Evolutionary conservation across 2,113 vertebrate species (phyloP).

Genomic region (Rhabdornis inornatus): DNA sequence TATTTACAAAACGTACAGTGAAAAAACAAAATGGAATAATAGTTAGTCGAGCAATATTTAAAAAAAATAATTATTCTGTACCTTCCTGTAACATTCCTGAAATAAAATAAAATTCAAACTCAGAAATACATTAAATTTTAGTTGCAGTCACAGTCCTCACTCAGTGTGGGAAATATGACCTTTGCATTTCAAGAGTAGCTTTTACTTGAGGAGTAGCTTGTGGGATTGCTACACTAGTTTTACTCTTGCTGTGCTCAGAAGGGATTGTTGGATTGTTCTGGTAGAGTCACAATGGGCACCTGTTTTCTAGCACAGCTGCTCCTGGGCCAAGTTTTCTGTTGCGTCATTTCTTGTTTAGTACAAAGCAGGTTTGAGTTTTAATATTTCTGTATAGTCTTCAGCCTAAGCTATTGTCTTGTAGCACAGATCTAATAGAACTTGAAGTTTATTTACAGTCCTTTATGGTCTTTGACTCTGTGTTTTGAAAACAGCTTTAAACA

Average conservation of each 20-base stretch:
- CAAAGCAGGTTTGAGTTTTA: neutral
- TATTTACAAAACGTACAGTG: neutral
- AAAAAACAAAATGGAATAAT: neutral
- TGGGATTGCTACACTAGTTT: neutral
- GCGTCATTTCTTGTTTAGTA: neutral
- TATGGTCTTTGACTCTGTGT: neutral
- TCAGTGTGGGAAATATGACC: neutral
- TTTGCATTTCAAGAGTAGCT: neutral
- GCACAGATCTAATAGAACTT: neutral
- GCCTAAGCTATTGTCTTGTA: neutral
- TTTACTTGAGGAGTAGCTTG: neutral
- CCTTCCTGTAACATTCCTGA: neutral
- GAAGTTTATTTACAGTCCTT: neutral
- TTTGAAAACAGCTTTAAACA: conserved; percentile 14
- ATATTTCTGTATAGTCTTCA: neutral
- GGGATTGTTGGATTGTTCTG: neutral
- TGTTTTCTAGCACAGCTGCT: neutral
- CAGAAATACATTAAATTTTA: neutral
- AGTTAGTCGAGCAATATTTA: neutral
- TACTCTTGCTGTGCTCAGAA: neutral
- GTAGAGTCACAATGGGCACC: neutral
- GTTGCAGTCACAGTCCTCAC: neutral
- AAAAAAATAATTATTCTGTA: neutral
- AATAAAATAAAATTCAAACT: neutral
- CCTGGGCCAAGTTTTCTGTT: neutral